Evolutionary conservation across 2,113 vertebrate species (phyloP).

Genomic region (Cairina moschata): DNA sequence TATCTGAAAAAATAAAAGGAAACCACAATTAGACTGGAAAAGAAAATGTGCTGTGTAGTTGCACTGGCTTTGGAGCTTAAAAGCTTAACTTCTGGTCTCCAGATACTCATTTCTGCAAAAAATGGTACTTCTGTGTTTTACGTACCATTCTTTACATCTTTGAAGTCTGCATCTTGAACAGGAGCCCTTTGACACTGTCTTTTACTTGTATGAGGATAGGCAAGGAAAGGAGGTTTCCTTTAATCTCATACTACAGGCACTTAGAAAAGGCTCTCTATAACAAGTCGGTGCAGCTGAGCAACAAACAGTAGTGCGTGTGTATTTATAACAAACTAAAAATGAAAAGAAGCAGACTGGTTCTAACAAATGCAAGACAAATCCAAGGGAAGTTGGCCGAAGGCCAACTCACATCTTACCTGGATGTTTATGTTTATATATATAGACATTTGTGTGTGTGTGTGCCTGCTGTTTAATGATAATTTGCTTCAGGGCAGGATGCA

Average conservation of each 20-base stretch:
- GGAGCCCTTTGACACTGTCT: not conserved
- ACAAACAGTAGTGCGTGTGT: not conserved
- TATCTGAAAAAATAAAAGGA: not conserved
- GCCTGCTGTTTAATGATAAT: not conserved
- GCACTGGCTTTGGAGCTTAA: not conserved
- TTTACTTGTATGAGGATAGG: not conserved
- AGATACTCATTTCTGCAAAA: not conserved
- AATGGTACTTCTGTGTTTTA: not conserved
- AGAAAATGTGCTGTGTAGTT: not conserved
- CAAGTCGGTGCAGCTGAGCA: not conserved
- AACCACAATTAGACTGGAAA: not conserved
- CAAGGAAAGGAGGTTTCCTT: not conserved
- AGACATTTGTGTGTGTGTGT: no score
- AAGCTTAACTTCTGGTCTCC: not conserved
- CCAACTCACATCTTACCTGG: not conserved
- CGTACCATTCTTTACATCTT: no score
- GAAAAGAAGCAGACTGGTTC: not conserved
- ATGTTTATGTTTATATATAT: not conserved
- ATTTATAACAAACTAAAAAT: not conserved
- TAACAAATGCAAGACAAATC: not conserved
- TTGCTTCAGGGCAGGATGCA: not conserved
- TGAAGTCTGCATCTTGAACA: not conserved
- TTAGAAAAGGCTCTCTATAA: not conserved
- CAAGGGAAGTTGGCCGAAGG: not conserved
- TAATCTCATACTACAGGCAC: rapidly evolving